phyloP scores from a whole-genome alignment of 2,888 invertebrate species.

The Acrobasis suavella region DNA sequence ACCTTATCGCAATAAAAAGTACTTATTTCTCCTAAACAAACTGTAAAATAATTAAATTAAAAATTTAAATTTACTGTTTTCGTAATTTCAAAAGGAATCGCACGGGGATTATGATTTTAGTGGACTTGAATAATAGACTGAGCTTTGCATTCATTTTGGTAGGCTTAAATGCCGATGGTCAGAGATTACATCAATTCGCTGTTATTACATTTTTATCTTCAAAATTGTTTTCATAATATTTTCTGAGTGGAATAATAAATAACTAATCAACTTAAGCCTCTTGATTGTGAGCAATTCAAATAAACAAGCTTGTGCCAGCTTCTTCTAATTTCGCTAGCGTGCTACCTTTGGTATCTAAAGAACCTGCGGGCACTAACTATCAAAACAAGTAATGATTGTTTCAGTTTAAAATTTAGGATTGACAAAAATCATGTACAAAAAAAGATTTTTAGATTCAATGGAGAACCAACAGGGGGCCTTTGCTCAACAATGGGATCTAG shows the following conservation, averaged over 20 bases:
- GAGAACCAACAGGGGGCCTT: too few relatives aligned
- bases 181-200: constrained; percentile 8
- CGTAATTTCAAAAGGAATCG: constrained; percentile 21
- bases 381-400: too few relatives aligned
- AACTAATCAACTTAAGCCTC: neutral
- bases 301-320: too few relatives aligned
- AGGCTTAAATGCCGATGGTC: constrained; percentile 2
- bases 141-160: constrained; percentile 1
- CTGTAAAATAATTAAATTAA: constrained; percentile 32
- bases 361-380: too few relatives aligned
- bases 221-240: neutral
- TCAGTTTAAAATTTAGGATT: too few relatives aligned
- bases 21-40: constrained; percentile 41
- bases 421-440: too few relatives aligned
- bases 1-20: constrained; percentile 39
- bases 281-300: neutral
- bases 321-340: too few relatives aligned
- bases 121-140: constrained; percentile 16
- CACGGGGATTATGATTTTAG: constrained; percentile 32
- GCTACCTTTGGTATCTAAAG: too few relatives aligned
- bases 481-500: too few relatives aligned
- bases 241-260: neutral
- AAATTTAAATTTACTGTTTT: neutral
- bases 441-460: too few relatives aligned
- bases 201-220: neutral